phyloP scores from a whole-genome alignment of 2,113 vertebrate species.

The Saccopteryx leptura region DNA sequence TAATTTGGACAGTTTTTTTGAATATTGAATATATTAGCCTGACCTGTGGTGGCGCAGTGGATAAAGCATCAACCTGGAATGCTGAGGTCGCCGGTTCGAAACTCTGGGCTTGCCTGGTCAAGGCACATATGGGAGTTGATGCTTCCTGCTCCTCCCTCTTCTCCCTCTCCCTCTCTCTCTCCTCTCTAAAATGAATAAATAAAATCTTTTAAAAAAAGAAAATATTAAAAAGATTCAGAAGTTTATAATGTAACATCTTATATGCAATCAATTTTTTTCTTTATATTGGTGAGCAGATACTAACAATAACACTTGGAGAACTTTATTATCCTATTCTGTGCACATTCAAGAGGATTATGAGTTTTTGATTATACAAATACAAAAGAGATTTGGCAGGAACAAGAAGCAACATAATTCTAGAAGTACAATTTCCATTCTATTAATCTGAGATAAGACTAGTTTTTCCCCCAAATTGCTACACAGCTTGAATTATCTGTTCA shows the following conservation, averaged over 20 bases:
- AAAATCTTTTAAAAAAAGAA: background rate
- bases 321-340: constrained; percentile 85
- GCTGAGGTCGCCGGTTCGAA: too few relatives aligned
- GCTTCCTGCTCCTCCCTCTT: too few relatives aligned
- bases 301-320: constrained; percentile 82
- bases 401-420: constrained; percentile 79
- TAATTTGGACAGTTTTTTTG: constrained; percentile 71
- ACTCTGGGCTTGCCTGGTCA: too few relatives aligned
- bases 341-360: constrained; percentile 84
- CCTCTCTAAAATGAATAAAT: too few relatives aligned
- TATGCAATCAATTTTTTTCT: constrained; percentile 44
- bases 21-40: too few relatives aligned
- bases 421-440: constrained; percentile 84
- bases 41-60: too few relatives aligned
- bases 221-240: constrained; percentile 39
- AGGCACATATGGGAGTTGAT: too few relatives aligned
- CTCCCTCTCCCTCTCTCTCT: too few relatives aligned
- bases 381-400: constrained; percentile 84
- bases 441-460: constrained; percentile 82
- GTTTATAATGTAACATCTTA: constrained; percentile 44
- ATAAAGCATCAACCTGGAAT: too few relatives aligned
- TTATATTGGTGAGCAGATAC: constrained; percentile 70
- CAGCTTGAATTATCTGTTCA: constrained; percentile 81
- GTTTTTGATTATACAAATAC: constrained; percentile 85
- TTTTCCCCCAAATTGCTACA: constrained; percentile 81